phyloP scores from a whole-genome alignment of 1,140 invertebrate genomes.

The Drosophila bocki region DNA sequence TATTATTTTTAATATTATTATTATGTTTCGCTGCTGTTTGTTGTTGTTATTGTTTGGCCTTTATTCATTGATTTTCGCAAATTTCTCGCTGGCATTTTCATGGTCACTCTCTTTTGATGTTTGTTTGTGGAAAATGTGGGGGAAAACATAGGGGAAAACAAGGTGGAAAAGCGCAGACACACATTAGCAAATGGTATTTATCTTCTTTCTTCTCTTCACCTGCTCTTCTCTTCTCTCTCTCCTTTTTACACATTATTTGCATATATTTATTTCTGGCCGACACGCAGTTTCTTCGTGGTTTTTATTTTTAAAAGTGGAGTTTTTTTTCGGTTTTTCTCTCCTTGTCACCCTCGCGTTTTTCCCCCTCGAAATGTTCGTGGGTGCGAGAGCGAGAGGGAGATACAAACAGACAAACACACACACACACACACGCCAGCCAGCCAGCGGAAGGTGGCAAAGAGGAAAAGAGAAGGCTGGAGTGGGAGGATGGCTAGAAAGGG shows the following conservation, averaged over 20 bases:
- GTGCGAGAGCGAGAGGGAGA: slow-evolving; percentile 33
- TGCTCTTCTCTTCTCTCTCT: neutral
- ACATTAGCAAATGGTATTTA: slow-evolving; percentile 63
- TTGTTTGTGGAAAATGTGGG: slow-evolving; percentile 29
- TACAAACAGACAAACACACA: slow-evolving; percentile 40
- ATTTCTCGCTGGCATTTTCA: slow-evolving; percentile 80
- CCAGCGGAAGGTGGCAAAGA: slow-evolving; percentile 28
- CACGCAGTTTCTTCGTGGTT: slow-evolving; percentile 21
- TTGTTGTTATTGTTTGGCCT: slow-evolving; percentile 61
- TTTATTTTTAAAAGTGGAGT: slow-evolving; percentile 44
- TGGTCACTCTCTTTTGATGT: slow-evolving; percentile 63
- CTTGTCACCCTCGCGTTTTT: slow-evolving; percentile 39
- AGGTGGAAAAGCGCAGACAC: slow-evolving; percentile 24
- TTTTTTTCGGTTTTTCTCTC: slow-evolving; percentile 51
- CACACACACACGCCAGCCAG: slow-evolving; percentile 44
- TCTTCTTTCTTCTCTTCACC: slow-evolving; percentile 8
- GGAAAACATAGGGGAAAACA: slow-evolving; percentile 16
- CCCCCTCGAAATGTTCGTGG: slow-evolving; percentile 5
- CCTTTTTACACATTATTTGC: slow-evolving; percentile 26
- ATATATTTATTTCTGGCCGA: slow-evolving; percentile 21
- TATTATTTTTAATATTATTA: slow-evolving; percentile 33
- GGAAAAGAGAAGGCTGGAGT: slow-evolving; percentile 12
- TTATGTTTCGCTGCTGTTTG: slow-evolving; percentile 44
- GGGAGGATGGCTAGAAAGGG: slow-evolving; percentile 3
- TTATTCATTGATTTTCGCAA: slow-evolving; percentile 79